Evolutionary conservation across 2,797 vertebrate species (phyloP).

Genomic region (Gorsachius magnificus): DNA sequence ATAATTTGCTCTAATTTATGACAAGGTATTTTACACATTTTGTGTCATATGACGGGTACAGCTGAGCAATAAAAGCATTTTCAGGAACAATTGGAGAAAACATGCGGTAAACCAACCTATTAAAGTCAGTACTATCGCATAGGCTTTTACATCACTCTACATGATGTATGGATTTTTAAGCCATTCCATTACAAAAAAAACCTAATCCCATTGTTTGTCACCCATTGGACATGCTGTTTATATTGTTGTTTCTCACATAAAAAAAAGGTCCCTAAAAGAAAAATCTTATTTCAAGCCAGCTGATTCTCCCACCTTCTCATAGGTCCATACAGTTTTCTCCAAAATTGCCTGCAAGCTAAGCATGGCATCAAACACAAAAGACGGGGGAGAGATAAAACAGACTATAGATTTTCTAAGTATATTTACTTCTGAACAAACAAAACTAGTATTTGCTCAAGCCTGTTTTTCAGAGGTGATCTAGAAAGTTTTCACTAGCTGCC

Average conservation of each 20-base stretch:
- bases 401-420: background rate
- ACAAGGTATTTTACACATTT: background rate
- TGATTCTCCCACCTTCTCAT: background rate
- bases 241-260: background rate
- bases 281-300: background rate
- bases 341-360: background rate
- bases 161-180: background rate
- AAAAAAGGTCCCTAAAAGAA: background rate
- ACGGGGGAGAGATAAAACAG: rapidly evolving
- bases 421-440: background rate
- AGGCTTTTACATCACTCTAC: background rate
- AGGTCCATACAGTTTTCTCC: background rate
- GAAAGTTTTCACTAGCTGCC: background rate
- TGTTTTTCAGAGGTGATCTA: background rate
- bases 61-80: background rate
- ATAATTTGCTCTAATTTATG: background rate
- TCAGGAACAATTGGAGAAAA: background rate
- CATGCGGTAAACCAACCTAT: background rate
- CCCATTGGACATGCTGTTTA: background rate
- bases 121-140: background rate
- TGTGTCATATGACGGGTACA: background rate
- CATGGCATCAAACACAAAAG: background rate
- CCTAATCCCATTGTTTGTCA: background rate
- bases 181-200: background rate
- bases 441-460: background rate